These are phyloP conservation scores for Zaprionus nigranus DNA, from an alignment of 1,140 invertebrate species.

Conservation along the genomic window DNA sequence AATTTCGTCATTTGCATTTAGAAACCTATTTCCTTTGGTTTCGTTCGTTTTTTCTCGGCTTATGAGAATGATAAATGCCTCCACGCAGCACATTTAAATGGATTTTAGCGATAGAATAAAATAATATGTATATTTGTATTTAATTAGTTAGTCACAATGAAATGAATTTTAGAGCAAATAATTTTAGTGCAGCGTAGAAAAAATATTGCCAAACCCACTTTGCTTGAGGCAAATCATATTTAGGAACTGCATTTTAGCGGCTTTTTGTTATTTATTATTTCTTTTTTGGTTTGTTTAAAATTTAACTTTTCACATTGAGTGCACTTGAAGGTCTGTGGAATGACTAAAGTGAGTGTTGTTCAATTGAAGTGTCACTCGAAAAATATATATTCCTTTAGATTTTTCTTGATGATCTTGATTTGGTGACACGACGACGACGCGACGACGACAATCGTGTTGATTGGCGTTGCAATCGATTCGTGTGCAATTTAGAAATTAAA, in stretches of 20 bases:
- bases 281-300: background rate
- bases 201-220: constrained; percentile 54
- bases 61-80: constrained; percentile 41
- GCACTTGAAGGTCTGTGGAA: constrained; percentile 3
- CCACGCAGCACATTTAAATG: constrained; percentile 6
- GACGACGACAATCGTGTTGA: background rate
- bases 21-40: background rate
- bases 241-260: constrained; percentile 63
- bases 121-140: constrained; percentile 6
- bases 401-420: constrained; percentile 26
- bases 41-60: background rate
- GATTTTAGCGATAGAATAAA: constrained; percentile 22
- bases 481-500: constrained; percentile 56
- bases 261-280: background rate
- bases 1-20: constrained; percentile 26
- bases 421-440: constrained; percentile 34
- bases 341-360: constrained; percentile 5
- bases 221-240: constrained; percentile 73
- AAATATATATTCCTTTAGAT: constrained; percentile 20
- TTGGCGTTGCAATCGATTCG: constrained; percentile 43
- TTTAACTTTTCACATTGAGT: constrained; percentile 20
- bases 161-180: background rate
- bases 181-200: background rate
- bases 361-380: constrained; percentile 21
- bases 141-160: constrained; percentile 29